These are phyloP conservation scores for Ctenoplectra terminalis DNA, from an alignment of 1,140 invertebrate genomes.

Conservation along the genomic window DNA sequence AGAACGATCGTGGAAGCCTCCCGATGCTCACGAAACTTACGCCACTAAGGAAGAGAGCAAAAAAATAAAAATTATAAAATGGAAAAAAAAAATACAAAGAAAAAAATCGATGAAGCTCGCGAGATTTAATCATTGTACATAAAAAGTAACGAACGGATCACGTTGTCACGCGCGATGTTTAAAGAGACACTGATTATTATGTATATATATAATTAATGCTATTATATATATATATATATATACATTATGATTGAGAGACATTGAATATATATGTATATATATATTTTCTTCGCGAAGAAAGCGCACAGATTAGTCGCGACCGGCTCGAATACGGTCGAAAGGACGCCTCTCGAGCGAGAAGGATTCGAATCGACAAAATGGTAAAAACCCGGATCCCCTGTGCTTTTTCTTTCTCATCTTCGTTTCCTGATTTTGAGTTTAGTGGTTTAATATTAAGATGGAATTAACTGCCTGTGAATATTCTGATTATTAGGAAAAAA, in stretches of 20 bases:
- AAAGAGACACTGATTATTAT: slow-evolving; percentile 55
- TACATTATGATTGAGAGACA: slow-evolving; percentile 42
- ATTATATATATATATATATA: no score
- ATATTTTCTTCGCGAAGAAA: slow-evolving; percentile 54
- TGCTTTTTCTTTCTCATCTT: slow-evolving; percentile 5
- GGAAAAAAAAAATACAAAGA: neutral
- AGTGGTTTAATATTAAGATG: neutral
- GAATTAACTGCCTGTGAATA: slow-evolving; percentile 26
- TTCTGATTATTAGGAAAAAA: slow-evolving; percentile 20
- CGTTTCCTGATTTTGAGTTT: slow-evolving; percentile 13
- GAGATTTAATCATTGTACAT: slow-evolving; percentile 63
- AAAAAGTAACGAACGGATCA: neutral
- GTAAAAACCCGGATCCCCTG: neutral
- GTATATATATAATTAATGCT: slow-evolving; percentile 27
- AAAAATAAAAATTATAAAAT: neutral
- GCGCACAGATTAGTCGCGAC: slow-evolving; percentile 30
- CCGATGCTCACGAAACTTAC: slow-evolving; percentile 53
- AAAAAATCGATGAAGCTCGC: slow-evolving; percentile 42
- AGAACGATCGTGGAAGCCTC: slow-evolving; percentile 34
- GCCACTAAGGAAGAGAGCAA: slow-evolving; percentile 15
- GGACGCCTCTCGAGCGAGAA: slow-evolving; percentile 64
- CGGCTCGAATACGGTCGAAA: neutral
- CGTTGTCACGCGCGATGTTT: slow-evolving; percentile 50
- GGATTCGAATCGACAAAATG: slow-evolving; percentile 50
- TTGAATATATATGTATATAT: slow-evolving; percentile 61